Evolutionary conservation across 2,113 vertebrate species (phyloP).

Genomic region (Oncorhynchus mykiss): DNA sequence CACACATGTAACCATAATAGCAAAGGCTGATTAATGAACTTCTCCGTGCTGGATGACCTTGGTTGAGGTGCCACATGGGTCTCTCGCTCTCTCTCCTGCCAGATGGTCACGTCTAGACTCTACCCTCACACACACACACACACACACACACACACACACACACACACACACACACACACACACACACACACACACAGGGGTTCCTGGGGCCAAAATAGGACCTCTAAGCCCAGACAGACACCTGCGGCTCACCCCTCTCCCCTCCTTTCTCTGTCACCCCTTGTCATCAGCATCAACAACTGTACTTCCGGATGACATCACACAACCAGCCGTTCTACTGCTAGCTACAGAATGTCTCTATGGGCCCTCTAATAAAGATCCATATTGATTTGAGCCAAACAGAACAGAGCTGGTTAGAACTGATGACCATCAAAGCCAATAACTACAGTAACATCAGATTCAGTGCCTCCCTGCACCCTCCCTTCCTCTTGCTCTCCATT

Average conservation of each 20-base stretch:
- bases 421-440: constrained; percentile 20
- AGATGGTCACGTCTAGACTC: constrained; percentile 68
- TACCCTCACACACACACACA: constrained; percentile 9
- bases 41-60: no score
- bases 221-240: constrained; percentile 16
- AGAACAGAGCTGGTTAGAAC: constrained; percentile 26
- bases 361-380: constrained; percentile 22
- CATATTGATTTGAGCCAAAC: constrained; percentile 15
- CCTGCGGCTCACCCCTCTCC: constrained; percentile 18
- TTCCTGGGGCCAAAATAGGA: constrained; percentile 52
- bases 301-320: constrained; percentile 19
- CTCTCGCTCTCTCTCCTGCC: constrained; percentile 35
- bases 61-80: neutral
- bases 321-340: constrained; percentile 38
- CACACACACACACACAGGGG: constrained; percentile 4
- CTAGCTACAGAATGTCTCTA: constrained; percentile 23
- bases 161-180: neutral
- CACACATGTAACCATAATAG: no score
- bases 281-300: constrained; percentile 55
- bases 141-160: neutral
- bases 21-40: no score
- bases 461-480: constrained; percentile 3
- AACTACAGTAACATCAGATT: neutral
- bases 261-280: constrained; percentile 5
- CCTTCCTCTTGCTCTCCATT: constrained; percentile 10